A percentile compares a stretch with the other conserved stretches of the same genome.
Evolutionary conservation across 2,113 vertebrate genomes (phyloP).

Genomic region (Lathamus discolor): DNA sequence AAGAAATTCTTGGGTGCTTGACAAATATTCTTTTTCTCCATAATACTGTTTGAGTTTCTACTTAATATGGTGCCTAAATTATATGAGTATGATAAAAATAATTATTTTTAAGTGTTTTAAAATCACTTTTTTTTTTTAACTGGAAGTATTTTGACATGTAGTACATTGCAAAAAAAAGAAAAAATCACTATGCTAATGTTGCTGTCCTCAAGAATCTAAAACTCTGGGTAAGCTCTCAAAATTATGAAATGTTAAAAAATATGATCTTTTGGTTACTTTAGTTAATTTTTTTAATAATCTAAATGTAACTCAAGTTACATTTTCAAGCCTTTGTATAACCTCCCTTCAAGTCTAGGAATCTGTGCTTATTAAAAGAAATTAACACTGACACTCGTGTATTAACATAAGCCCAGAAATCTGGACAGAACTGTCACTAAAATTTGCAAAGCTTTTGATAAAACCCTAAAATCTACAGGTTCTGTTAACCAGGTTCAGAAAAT

Average conservation of each 20-base stretch:
- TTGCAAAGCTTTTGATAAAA: neutral
- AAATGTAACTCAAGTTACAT: neutral
- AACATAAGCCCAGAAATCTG: neutral
- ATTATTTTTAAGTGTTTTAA: neutral
- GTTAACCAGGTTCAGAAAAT: neutral
- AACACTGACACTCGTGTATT: neutral
- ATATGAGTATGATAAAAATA: neutral
- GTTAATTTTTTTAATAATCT: neutral
- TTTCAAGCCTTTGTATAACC: neutral
- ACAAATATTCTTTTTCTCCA: neutral
- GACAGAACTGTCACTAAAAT: neutral
- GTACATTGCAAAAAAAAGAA: neutral
- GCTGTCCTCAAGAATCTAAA: neutral
- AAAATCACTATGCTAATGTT: neutral
- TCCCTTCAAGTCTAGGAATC: neutral
- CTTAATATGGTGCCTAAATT: neutral
- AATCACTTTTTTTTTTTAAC: neutral
- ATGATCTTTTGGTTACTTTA: neutral
- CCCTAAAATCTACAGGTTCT: neutral
- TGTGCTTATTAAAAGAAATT: neutral
- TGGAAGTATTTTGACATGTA: neutral
- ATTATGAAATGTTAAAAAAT: neutral
- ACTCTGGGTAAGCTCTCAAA: neutral
- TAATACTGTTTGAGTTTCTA: neutral
- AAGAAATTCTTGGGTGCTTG: neutral